phyloP scores from a whole-genome alignment of 2,797 vertebrate genomes.

The Sebastes diploproa region DNA sequence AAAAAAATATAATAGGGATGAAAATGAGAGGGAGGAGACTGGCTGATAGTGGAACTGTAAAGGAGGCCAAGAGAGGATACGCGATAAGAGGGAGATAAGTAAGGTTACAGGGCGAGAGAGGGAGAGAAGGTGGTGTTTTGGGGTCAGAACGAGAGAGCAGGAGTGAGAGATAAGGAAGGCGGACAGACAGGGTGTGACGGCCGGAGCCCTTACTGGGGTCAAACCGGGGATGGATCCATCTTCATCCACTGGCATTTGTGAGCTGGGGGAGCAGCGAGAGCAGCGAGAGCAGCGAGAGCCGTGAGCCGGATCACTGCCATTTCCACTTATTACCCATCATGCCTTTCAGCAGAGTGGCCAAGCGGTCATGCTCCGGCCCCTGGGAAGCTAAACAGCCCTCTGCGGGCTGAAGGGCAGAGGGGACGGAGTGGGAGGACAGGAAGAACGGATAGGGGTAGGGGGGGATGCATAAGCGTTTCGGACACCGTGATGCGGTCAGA shows the following conservation, averaged over 20 bases:
- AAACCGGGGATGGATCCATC: conserved; percentile 69
- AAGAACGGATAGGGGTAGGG: not conserved
- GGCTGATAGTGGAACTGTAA: conserved; percentile 31
- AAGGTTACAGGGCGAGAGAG: conserved; percentile 27
- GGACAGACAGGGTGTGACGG: conserved; percentile 48
- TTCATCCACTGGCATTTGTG: conserved; percentile 72
- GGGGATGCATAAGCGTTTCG: conserved; percentile 5
- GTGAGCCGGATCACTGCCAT: conserved; percentile 76
- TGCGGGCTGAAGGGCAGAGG: conserved; percentile 57
- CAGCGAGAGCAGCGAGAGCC: conserved; percentile 48
- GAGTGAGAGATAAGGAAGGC: conserved; percentile 40
- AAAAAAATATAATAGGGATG: conserved; percentile 54
- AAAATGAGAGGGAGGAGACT: conserved; percentile 48
- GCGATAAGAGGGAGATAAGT: conserved; percentile 48
- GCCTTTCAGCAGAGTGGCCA: conserved; percentile 75
- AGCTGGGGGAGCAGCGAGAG: conserved; percentile 38
- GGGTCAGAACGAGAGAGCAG: conserved; percentile 49
- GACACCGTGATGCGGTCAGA: conserved; percentile 31
- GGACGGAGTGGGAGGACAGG: conserved; percentile 28
- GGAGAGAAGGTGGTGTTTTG: conserved; percentile 35
- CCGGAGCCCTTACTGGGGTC: conserved; percentile 62
- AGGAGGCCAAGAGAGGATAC: conserved; percentile 37
- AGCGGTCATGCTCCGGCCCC: conserved; percentile 69
- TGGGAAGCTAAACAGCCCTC: conserved; percentile 74
- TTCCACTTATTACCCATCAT: conserved; percentile 82